Evolutionary conservation across 2,113 vertebrate genomes (phyloP).

Genomic region (Dicentrarchus labrax): DNA sequence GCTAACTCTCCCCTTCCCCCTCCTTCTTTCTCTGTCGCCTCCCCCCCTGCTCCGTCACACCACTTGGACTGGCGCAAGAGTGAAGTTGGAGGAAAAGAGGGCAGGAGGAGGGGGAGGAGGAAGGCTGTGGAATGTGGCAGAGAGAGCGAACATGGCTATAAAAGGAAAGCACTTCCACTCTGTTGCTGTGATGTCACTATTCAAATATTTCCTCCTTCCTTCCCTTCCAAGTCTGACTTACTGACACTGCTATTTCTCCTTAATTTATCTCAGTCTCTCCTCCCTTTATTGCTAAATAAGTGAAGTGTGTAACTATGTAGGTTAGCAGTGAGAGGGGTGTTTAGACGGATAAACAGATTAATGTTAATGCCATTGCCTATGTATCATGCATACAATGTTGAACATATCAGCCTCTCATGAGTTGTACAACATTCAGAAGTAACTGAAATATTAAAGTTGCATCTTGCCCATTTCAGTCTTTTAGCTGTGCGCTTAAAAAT

Average conservation of each 20-base stretch:
- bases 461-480: no score
- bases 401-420: no score
- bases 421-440: no score
- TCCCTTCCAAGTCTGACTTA: slow-evolving; percentile 59
- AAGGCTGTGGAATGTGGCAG: slow-evolving; percentile 74
- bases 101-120: slow-evolving; percentile 44
- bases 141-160: slow-evolving; percentile 79
- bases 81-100: slow-evolving; percentile 52
- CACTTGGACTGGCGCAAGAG: slow-evolving; percentile 17
- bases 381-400: neutral
- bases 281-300: slow-evolving; percentile 22
- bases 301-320: neutral
- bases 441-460: no score
- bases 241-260: slow-evolving; percentile 63
- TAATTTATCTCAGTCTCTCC: slow-evolving; percentile 31
- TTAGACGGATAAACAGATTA: neutral
- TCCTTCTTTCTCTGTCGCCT: slow-evolving; percentile 15
- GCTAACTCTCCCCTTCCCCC: slow-evolving; percentile 9
- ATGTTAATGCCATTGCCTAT: neutral
- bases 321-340: neutral
- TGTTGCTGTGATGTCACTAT: slow-evolving; percentile 73
- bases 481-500: neutral
- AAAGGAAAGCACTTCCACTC: slow-evolving; percentile 81
- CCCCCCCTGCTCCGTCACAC: slow-evolving; percentile 67
- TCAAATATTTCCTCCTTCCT: slow-evolving; percentile 75